These are phyloP conservation scores for Ceratosolen fusciceps DNA, from an alignment of 1,140 invertebrate genomes.

Conservation along the genomic window DNA sequence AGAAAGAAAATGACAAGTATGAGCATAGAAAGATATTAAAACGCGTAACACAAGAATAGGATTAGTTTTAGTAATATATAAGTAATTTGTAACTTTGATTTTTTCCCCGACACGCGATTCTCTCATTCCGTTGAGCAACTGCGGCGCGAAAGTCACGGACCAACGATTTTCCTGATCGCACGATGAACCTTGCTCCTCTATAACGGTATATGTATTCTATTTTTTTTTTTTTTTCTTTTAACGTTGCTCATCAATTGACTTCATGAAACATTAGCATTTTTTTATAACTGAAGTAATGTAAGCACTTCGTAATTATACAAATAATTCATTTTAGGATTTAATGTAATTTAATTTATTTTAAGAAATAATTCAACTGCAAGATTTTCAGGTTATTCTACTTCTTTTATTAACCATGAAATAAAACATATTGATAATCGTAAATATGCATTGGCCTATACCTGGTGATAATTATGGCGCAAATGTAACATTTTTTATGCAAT, in stretches of 20 bases:
- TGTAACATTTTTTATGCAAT: too few species aligned
- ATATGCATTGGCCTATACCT: too few species aligned
- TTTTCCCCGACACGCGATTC: conserved; percentile 4
- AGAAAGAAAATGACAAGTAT: background rate
- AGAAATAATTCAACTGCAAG: too few species aligned
- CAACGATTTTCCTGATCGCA: background rate
- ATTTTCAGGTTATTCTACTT: too few species aligned
- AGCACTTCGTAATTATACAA: too few species aligned
- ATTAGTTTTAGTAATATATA: conserved; percentile 43
- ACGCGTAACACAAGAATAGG: conserved; percentile 28
- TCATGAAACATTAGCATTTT: background rate
- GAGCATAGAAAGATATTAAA: background rate
- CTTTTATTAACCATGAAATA: too few species aligned
- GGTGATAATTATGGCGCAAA: too few species aligned
- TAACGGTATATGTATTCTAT: conserved; percentile 26
- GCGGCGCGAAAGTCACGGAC: background rate
- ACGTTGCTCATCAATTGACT: background rate
- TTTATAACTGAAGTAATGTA: too few species aligned
- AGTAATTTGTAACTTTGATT: conserved; percentile 48
- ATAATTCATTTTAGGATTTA: too few species aligned
- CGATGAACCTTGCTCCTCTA: conserved; percentile 3
- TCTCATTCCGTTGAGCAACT: background rate
- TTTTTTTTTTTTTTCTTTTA: background rate
- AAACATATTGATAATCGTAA: too few species aligned
- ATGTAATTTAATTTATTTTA: too few species aligned